phyloP scores from a whole-genome alignment of 2,797 vertebrate species.

The Microchirus variegatus region DNA sequence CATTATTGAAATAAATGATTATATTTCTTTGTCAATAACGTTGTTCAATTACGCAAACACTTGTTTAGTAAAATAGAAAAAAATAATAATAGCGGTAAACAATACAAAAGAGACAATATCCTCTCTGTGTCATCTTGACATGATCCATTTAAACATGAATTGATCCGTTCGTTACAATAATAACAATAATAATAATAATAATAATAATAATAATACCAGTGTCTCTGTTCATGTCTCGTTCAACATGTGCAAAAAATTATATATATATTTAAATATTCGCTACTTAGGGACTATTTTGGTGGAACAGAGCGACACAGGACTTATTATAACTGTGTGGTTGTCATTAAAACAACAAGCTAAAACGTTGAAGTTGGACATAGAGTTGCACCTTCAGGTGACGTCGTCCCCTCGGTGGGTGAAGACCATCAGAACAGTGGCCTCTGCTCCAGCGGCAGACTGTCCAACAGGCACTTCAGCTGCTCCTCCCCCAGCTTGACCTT shows the following conservation, averaged over 20 bases:
- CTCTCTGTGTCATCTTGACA: neutral
- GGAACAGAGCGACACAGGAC: neutral
- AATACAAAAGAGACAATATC: neutral
- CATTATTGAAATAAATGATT: no score
- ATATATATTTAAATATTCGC: neutral
- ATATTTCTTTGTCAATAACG: no score
- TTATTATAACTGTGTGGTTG: neutral
- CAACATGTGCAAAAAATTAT: no score
- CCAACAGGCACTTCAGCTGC: conserved; percentile 91
- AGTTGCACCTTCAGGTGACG: neutral
- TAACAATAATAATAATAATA: no score
- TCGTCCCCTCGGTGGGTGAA: neutral
- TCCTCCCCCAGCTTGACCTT: conserved; percentile 95
- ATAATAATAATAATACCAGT: neutral
- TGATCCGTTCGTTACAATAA: no score
- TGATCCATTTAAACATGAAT: neutral
- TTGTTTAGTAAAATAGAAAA: neutral
- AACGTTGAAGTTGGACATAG: no score
- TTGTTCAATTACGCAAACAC: no score
- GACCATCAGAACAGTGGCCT: conserved; percentile 47
- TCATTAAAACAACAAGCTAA: neutral
- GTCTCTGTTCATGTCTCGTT: neutral
- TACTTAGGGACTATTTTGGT: neutral
- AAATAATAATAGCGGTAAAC: neutral
- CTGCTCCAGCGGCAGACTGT: conserved; percentile 86